Conservation (phyloP, 2,113 vertebrate species). For the Calypte anna region DNA sequence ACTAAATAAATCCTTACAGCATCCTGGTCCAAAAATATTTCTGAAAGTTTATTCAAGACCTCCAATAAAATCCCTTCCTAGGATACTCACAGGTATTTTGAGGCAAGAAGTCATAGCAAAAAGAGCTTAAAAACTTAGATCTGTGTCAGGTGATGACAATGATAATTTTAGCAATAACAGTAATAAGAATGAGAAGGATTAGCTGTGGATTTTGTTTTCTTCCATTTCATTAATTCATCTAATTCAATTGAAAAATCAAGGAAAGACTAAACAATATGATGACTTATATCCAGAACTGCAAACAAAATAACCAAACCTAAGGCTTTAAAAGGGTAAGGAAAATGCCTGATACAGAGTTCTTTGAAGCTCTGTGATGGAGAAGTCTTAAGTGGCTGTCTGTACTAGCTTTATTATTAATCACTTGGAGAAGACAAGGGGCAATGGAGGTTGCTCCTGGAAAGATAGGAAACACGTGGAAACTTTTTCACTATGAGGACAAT, state of each 20-base stretch:
- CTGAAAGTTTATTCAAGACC: constrained; percentile 31
- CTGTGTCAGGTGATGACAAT: background rate
- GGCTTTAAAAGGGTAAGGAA: background rate
- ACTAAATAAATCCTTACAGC: constrained; percentile 50
- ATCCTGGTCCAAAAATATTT: constrained; percentile 20
- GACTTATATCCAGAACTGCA: background rate
- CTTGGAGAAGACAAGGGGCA: no score
- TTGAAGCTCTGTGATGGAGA: background rate
- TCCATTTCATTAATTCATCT: background rate
- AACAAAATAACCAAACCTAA: background rate
- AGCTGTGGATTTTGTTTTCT: background rate
- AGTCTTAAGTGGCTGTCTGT: background rate
- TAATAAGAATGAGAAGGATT: background rate
- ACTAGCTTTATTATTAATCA: background rate
- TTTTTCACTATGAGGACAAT: no score
- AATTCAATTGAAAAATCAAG: background rate
- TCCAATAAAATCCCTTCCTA: background rate
- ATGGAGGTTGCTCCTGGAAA: no score
- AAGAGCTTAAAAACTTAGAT: background rate
- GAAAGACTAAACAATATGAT: background rate
- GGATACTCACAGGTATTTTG: background rate
- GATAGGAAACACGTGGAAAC: no score
- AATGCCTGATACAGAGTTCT: background rate
- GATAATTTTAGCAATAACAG: background rate
- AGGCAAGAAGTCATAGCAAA: background rate